Evolutionary conservation across 2,113 vertebrate genomes (phyloP), one percentile per base, ranked within the genome.

Genomic region (Anolis carolinensis): DNA sequence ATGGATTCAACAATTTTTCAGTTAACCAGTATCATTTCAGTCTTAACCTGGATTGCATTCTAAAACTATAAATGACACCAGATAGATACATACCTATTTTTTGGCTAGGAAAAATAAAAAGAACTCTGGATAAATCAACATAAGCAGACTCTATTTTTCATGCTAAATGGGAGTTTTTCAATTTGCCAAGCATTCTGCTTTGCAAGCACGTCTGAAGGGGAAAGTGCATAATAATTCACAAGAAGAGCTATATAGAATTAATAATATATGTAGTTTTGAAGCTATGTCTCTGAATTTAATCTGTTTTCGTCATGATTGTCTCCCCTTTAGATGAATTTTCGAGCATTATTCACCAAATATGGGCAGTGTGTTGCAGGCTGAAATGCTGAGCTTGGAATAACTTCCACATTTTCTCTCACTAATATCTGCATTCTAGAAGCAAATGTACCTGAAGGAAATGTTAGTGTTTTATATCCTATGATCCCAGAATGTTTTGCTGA

Each of bases 291-390:
- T 90, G 86, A 88, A 76, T 91, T 80, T 70, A 14, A 21, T 63
- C 74, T 84, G 89, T 79, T 92, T 89, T 78, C 74, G 73, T 91
- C 89, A 85, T 50, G 44, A 76, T 87, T 81, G 91, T 78, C 82
- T 89, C 88, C 79, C 84, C 89, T 89, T 84, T 90, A 92, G 92
- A 82, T 82, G 32, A 2, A 59, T 84, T 70, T 93, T 91, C 87
- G 82, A 91, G 91, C 83, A 83, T 11, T 84, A 88, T 89, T 83
- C 87, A 79, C 89, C 79, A 88, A 70, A 76, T 71, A 79, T 89
- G 79, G 25, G 83, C 86, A 67, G 30, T 83, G 85, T 63, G 89
- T 90, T 90, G 85, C 92, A 93, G 79, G 86, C 89, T 72, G 77
- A 93, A 91, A 23, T 83, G 83, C 83, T 91, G 91, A 70, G 86